A percentile compares a stretch with the other conserved stretches of the same genome.
Conservation (phyloP, 2,888 invertebrate genomes). For the Thymelicus lineola region DNA sequence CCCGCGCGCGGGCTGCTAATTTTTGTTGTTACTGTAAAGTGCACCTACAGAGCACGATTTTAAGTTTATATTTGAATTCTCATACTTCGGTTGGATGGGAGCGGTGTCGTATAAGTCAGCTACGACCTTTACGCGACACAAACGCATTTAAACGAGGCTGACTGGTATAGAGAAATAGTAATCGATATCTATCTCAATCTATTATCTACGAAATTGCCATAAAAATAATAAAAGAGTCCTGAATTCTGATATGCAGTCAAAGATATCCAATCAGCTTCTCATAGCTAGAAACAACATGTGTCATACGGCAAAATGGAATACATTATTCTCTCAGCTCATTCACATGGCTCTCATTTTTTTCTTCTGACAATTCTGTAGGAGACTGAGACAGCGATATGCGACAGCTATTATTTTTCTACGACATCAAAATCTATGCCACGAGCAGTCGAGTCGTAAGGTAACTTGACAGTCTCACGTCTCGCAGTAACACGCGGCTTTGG, state of each 20-base stretch:
- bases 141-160: not conserved
- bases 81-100: too few species aligned
- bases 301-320: not conserved
- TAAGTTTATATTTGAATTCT: too few species aligned
- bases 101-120: too few species aligned
- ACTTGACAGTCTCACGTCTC: not conserved
- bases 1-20: too few species aligned
- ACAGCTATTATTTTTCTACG: not conserved
- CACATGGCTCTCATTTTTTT: not conserved
- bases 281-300: not conserved
- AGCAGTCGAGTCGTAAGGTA: not conserved
- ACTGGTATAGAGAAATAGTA: not conserved
- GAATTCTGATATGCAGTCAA: not conserved
- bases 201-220: not conserved
- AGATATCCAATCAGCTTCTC: not conserved
- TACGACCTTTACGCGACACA: not conserved
- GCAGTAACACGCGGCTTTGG: conserved; percentile 1
- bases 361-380: not conserved
- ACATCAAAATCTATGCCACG: not conserved
- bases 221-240: not conserved
- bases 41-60: too few species aligned
- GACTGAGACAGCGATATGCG: not conserved
- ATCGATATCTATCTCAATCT: not conserved
- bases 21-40: too few species aligned
- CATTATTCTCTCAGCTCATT: not conserved